Conservation (phyloP, 2,797 vertebrate species). For the Sciaenops ocellatus region DNA sequence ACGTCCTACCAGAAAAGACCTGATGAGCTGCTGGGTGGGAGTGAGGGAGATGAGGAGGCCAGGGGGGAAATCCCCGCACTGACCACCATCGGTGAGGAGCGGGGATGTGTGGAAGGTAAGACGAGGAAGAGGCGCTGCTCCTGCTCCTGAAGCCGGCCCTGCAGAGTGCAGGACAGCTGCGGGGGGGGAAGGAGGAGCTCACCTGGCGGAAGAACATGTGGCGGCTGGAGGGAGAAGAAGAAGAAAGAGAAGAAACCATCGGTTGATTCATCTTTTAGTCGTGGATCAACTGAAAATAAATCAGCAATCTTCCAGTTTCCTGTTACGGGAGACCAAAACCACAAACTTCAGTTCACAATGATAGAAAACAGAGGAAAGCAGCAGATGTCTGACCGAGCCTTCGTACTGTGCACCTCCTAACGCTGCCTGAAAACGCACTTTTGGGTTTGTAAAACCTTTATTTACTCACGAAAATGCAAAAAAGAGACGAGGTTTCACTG, state of each 20-base stretch:
- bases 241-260: background rate
- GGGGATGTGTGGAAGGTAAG: background rate
- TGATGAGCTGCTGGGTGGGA: background rate
- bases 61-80: conserved; percentile 31
- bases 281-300: no score
- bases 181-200: conserved; percentile 83
- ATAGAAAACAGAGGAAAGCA: no score
- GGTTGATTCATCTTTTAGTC: no score
- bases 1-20: background rate
- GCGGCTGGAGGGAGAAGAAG: conserved; percentile 73
- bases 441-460: no score
- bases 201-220: conserved; percentile 89
- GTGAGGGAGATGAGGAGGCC: conserved; percentile 26
- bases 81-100: conserved; percentile 53
- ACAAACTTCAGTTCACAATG: no score
- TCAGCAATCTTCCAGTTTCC: no score
- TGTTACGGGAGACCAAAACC: no score
- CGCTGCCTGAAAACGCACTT: no score
- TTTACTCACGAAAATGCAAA: no score
- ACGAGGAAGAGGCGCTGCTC: background rate
- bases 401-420: no score
- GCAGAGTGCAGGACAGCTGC: conserved; percentile 59
- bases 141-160: conserved; percentile 59
- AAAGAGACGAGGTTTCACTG: no score
- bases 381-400: no score